phyloP scores from a whole-genome alignment of 1,140 invertebrate species.

The Monochamus saltuarius region DNA sequence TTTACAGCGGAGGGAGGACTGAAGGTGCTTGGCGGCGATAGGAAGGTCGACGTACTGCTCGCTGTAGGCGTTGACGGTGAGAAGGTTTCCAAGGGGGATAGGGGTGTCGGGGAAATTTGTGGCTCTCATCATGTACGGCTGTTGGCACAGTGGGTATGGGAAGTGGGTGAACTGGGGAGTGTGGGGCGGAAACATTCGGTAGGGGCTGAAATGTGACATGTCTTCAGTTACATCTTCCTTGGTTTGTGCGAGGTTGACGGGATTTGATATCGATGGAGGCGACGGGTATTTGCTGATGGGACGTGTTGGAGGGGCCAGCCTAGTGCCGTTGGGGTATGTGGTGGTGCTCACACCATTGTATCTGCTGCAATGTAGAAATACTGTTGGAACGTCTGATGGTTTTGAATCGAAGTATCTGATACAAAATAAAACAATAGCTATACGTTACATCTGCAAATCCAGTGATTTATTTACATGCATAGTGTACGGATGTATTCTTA shows the following conservation, averaged over 20 bases:
- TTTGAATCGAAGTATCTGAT: slow-evolving; percentile 14
- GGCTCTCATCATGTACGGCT: slow-evolving; percentile 36
- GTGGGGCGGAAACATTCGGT: slow-evolving; percentile 34
- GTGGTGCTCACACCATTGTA: slow-evolving; percentile 46
- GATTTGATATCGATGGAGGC: slow-evolving; percentile 37
- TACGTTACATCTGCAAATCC: not conserved
- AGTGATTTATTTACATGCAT: no score
- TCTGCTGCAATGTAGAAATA: slow-evolving; percentile 31
- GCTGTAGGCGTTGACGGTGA: slow-evolving; percentile 43
- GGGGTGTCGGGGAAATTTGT: slow-evolving; percentile 42
- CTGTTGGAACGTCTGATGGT: slow-evolving; percentile 25
- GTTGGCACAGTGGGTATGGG: slow-evolving; percentile 42
- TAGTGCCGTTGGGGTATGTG: slow-evolving; percentile 44
- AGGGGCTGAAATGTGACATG: slow-evolving; percentile 32
- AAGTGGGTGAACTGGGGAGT: slow-evolving; percentile 34
- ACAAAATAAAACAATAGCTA: slow-evolving; percentile 4
- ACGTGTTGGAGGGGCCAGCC: slow-evolving; percentile 40
- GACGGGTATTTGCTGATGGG: slow-evolving; percentile 44
- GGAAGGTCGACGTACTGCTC: slow-evolving; percentile 44
- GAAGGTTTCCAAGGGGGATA: slow-evolving; percentile 47
- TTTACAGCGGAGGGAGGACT: slow-evolving; percentile 43
- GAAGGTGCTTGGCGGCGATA: slow-evolving; percentile 42
- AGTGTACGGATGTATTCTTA: no score
- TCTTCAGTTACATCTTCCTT: slow-evolving; percentile 43
- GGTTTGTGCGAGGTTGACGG: slow-evolving; percentile 47